phyloP scores from a whole-genome alignment of 2,797 vertebrate genomes.

The Poecile montanus region DNA sequence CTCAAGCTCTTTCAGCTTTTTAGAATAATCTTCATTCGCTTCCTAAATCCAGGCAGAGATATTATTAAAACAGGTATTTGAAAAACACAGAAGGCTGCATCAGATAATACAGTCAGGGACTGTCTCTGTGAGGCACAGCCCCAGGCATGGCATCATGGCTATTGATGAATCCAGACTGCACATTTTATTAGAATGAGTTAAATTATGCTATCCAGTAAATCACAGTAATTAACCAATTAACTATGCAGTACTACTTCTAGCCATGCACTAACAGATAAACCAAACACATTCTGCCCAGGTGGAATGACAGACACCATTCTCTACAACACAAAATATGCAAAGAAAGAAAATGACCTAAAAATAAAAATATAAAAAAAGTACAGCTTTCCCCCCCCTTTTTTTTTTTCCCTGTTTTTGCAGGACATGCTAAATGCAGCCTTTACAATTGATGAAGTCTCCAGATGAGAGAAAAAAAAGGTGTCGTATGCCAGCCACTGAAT shows the following conservation, averaged over 20 bases:
- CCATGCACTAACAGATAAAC: not conserved
- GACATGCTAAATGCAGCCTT: not conserved
- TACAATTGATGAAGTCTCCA: not conserved
- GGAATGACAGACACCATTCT: not conserved
- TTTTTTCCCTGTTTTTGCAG: not conserved
- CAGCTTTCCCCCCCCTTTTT: too few relatives aligned
- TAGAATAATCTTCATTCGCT: not conserved
- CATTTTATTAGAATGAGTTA: not conserved
- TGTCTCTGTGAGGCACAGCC: not conserved
- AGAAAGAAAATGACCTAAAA: not conserved
- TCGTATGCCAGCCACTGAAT: not conserved
- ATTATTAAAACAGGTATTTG: not conserved
- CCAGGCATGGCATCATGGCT: not conserved
- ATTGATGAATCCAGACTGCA: not conserved
- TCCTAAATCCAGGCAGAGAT: not conserved
- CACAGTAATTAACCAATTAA: not conserved
- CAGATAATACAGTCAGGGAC: not conserved
- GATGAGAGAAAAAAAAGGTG: not conserved
- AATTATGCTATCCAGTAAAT: not conserved
- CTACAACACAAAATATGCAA: not conserved
- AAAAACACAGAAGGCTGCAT: not conserved
- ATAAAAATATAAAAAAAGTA: not conserved
- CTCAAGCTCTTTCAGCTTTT: not conserved
- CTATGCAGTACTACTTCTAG: not conserved
- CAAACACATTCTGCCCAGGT: not conserved